Evolutionary conservation across 2,797 vertebrate species (phyloP).

Genomic region (Eurystomus glaucurus): DNA sequence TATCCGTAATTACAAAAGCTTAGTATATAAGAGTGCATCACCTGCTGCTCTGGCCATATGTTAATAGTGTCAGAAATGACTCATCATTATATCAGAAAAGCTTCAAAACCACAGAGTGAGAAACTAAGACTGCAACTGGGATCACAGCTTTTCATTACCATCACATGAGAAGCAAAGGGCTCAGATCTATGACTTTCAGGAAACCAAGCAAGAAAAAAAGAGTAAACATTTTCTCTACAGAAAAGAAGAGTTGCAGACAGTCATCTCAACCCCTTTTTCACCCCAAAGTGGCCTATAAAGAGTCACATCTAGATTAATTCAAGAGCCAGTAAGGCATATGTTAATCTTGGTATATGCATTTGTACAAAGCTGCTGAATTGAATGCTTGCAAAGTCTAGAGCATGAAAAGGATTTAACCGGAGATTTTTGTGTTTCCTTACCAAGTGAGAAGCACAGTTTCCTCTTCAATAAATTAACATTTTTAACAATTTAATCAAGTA

Average conservation of each 20-base stretch:
- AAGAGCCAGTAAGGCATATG: neutral
- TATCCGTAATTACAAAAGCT: neutral
- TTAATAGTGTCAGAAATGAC: neutral
- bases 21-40: neutral
- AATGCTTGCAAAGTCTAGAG: neutral
- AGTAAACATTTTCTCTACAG: neutral
- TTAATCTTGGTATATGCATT: neutral
- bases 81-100: neutral
- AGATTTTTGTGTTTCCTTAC: neutral
- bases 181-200: neutral
- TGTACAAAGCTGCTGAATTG: neutral
- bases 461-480: neutral
- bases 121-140: neutral
- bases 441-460: neutral
- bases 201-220: neutral
- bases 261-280: neutral
- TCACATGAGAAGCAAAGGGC: neutral
- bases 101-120: neutral
- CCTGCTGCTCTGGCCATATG: neutral
- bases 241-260: neutral
- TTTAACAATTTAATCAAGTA: neutral
- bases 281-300: fast-evolving
- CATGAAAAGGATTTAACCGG: neutral
- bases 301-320: neutral
- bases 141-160: neutral